A percentile compares a stretch with the other conserved stretches of the same genome.
Conservation (phyloP, 1,140 invertebrate species). For the Semibalanus balanoides region DNA sequence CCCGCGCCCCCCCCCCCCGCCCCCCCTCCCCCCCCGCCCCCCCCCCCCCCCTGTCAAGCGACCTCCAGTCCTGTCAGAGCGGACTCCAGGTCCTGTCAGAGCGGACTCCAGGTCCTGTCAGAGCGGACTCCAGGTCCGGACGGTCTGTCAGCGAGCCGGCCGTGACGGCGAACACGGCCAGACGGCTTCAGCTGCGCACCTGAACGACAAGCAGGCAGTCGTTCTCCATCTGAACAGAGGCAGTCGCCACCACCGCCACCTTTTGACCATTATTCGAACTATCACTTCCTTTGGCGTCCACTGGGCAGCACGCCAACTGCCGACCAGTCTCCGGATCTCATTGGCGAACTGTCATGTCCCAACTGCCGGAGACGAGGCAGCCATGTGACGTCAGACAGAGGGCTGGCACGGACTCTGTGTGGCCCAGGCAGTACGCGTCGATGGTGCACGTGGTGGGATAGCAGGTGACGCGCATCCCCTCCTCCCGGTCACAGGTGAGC, state of each 20-base stretch:
- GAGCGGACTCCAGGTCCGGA: too few species aligned
- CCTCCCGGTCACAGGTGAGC: conserved; percentile 76
- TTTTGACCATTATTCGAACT: neutral
- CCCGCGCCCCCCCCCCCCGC: too few species aligned
- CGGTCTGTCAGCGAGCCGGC: too few species aligned
- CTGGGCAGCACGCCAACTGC: neutral
- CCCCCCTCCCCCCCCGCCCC: too few species aligned
- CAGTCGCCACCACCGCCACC: neutral
- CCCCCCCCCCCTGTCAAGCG: too few species aligned
- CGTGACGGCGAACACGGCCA: too few species aligned
- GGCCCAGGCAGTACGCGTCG: conserved; percentile 68
- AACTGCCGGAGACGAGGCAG: neutral
- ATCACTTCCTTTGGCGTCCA: neutral
- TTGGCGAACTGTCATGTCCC: neutral
- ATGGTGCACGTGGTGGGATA: conserved; percentile 79
- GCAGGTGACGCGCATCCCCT: conserved; percentile 76
- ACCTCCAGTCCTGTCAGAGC: too few species aligned
- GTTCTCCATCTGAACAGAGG: neutral
- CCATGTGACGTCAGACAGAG: neutral
- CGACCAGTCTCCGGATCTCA: neutral
- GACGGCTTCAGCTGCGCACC: too few species aligned
- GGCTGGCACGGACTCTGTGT: conserved; percentile 58
- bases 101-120: too few species aligned
- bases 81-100: too few species aligned
- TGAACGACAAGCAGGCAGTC: neutral